Evolutionary conservation across 1,140 invertebrate species (phyloP).

Genomic region (Drosophila sulfurigaster): DNA sequence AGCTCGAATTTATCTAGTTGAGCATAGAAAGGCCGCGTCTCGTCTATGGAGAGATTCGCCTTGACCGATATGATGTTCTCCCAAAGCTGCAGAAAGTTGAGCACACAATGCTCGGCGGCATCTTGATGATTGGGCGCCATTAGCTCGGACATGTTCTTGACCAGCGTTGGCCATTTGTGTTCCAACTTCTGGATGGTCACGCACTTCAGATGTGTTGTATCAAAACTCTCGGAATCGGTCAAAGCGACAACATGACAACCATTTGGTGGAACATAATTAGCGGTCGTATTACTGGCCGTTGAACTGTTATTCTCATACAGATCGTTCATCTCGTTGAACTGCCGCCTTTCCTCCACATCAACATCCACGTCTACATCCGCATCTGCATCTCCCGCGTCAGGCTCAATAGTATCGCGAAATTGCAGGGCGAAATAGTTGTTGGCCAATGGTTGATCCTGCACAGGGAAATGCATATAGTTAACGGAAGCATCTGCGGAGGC

Average conservation of each 20-base stretch:
- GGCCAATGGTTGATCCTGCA: conserved; percentile 72
- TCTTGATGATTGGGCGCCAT: conserved; percentile 86
- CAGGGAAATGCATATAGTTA: conserved; percentile 76
- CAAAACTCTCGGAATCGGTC: conserved; percentile 91
- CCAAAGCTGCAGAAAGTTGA: conserved; percentile 94
- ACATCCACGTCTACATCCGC: background rate
- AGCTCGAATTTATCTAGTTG: conserved; percentile 92
- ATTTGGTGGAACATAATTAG: conserved; percentile 59
- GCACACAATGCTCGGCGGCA: conserved; percentile 89
- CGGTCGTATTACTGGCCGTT: conserved; percentile 31
- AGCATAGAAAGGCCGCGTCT: conserved; percentile 95
- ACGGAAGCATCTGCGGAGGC: conserved; percentile 54
- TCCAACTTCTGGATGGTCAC: conserved; percentile 93
- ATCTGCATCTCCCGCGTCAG: conserved; percentile 6
- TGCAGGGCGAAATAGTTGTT: conserved; percentile 82
- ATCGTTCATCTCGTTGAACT: conserved; percentile 26
- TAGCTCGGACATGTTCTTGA: conserved; percentile 88
- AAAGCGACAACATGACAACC: conserved; percentile 89
- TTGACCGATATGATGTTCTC: conserved; percentile 96
- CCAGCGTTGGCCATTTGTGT: conserved; percentile 92
- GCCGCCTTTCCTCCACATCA: conserved; percentile 35
- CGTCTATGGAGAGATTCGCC: conserved; percentile 94
- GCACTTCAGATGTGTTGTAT: conserved; percentile 93
- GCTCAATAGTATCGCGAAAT: conserved; percentile 57
- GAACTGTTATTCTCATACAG: conserved; percentile 38